Conservation (phyloP, 2,113 vertebrate genomes). For the Argyrosomus japonicus region DNA sequence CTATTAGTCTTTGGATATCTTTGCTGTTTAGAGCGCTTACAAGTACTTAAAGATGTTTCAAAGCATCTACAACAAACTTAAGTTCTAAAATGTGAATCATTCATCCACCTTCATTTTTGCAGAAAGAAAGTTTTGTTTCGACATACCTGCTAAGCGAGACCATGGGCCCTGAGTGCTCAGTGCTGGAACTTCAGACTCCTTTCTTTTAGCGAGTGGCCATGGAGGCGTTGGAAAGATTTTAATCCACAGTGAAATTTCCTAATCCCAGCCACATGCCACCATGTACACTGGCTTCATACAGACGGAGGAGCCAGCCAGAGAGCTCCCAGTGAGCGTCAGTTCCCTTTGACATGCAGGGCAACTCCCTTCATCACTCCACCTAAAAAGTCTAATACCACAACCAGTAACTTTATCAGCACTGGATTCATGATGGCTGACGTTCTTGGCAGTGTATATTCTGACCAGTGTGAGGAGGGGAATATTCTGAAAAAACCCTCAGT, state of each 20-base stretch:
- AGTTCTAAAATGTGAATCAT: conserved; percentile 13
- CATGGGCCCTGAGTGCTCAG: conserved; percentile 56
- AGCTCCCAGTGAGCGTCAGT: conserved; percentile 41
- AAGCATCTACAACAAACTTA: not conserved
- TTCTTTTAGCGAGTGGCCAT: conserved; percentile 62
- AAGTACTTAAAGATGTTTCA: too few relatives aligned
- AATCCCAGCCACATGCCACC: conserved; percentile 86
- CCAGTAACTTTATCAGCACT: conserved; percentile 2
- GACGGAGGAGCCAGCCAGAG: conserved; percentile 44
- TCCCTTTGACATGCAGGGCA: conserved; percentile 8
- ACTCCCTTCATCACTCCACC: conserved; percentile 28
- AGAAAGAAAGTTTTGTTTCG: conserved; percentile 1
- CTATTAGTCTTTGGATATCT: not conserved
- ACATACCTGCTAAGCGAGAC: conserved; percentile 75
- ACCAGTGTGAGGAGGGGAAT: not conserved
- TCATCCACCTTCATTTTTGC: not conserved
- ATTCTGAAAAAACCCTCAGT: conserved; percentile 14
- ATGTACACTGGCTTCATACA: conserved; percentile 60
- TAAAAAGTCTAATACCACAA: conserved; percentile 5
- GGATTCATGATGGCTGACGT: not conserved
- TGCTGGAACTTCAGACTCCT: conserved; percentile 60
- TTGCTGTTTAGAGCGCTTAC: not conserved
- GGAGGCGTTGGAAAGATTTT: conserved; percentile 76
- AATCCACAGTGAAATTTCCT: conserved; percentile 86
- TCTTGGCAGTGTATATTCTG: conserved; percentile 14